These are phyloP conservation scores for Pomatostomus ruficeps DNA, from an alignment of 2,113 vertebrate species.

Conservation along the genomic window DNA sequence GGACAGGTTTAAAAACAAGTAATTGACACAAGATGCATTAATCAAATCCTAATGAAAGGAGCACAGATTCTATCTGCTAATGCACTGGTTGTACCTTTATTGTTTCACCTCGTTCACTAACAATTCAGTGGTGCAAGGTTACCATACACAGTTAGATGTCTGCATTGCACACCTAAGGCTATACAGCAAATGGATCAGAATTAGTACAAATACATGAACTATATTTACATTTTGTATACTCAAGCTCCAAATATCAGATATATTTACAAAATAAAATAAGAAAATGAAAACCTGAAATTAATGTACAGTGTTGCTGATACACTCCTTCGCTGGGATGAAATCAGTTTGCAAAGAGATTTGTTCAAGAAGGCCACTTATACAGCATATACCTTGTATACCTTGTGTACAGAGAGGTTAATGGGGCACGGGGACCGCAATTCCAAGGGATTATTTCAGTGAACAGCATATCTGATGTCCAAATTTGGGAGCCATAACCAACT, in stretches of 20 bases:
- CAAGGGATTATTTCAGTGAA: not conserved
- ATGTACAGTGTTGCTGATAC: slow-evolving; percentile 89
- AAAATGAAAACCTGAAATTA: slow-evolving; percentile 88
- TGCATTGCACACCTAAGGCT: slow-evolving; percentile 97
- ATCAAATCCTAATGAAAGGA: not conserved
- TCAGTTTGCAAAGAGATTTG: slow-evolving; percentile 68
- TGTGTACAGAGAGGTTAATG: slow-evolving; percentile 11
- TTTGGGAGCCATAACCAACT: not conserved
- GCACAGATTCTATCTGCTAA: slow-evolving; percentile 46
- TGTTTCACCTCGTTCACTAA: slow-evolving; percentile 94
- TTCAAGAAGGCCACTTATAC: slow-evolving; percentile 76
- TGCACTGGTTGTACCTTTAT: slow-evolving; percentile 96
- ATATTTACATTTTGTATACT: slow-evolving; percentile 99
- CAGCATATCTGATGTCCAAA: not conserved
- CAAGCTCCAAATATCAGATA: slow-evolving; percentile 92
- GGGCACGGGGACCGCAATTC: not conserved
- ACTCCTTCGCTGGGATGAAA: slow-evolving; percentile 74
- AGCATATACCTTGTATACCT: slow-evolving; percentile 36
- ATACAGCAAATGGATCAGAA: slow-evolving; percentile 98
- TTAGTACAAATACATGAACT: slow-evolving; percentile 99
- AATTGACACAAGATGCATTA: not conserved
- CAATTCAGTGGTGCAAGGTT: slow-evolving; percentile 93
- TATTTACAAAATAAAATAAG: slow-evolving; percentile 99
- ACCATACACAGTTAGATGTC: slow-evolving; percentile 97
- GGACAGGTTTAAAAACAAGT: too few species aligned